phyloP scores from a whole-genome alignment of 92 coral and sea anemone genomes.

The Zoanthus solanderi region DNA sequence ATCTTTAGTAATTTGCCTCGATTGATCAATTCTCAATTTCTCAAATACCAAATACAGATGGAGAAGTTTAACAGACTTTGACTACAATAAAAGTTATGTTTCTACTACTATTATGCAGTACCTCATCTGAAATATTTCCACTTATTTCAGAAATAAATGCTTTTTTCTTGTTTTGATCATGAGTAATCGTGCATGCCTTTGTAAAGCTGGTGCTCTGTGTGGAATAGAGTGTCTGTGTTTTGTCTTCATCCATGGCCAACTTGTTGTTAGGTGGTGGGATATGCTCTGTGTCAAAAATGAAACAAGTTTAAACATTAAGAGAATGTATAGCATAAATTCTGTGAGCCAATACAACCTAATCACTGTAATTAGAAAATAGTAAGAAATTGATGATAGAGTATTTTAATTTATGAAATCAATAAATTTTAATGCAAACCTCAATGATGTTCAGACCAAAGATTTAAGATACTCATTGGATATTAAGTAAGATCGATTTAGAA shows the following conservation, averaged over 20 bases:
- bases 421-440: too few relatives aligned
- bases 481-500: too few relatives aligned
- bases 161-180: background rate
- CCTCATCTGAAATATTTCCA: slow-evolving; percentile 19
- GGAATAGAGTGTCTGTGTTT: background rate
- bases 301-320: background rate
- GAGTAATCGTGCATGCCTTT: background rate
- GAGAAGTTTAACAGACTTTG: too few relatives aligned
- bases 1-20: too few relatives aligned
- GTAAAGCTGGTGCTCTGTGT: background rate
- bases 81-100: too few relatives aligned
- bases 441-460: too few relatives aligned
- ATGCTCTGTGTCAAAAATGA: background rate
- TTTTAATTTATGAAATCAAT: too few relatives aligned
- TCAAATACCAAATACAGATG: too few relatives aligned
- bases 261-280: background rate
- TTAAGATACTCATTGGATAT: too few relatives aligned
- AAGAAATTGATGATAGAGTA: too few relatives aligned
- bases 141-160: background rate
- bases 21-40: too few relatives aligned
- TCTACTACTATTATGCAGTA: background rate
- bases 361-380: too few relatives aligned
- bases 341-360: background rate
- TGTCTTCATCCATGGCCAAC: background rate
- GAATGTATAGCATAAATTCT: background rate